Evolutionary conservation across 1,140 invertebrate species (phyloP).

Genomic region (Trichonephila clavata): DNA sequence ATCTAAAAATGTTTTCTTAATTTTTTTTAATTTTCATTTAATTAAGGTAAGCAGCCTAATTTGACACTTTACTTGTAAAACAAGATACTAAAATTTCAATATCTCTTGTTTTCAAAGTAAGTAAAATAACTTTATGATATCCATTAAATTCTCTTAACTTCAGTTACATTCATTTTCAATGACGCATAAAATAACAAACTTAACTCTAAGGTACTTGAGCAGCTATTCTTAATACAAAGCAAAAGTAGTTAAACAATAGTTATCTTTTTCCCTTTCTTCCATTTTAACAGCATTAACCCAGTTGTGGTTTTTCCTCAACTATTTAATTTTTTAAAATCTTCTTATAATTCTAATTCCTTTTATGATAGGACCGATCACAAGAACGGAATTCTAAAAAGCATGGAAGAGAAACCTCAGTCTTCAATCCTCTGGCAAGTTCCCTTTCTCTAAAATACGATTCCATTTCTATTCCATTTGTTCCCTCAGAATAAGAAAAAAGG

Average conservation of each 20-base stretch:
- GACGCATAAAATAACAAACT: no score
- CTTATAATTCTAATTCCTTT: background rate
- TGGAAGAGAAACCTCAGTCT: slow-evolving; percentile 70
- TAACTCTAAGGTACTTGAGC: no score
- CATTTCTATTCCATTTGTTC: background rate
- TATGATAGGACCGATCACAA: slow-evolving; percentile 63
- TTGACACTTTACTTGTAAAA: no score
- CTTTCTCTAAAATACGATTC: background rate
- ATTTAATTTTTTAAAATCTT: background rate
- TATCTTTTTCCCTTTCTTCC: background rate
- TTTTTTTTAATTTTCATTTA: no score
- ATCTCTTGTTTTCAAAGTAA: no score
- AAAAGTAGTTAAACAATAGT: background rate
- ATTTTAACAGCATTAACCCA: background rate
- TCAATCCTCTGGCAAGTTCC: slow-evolving; percentile 61
- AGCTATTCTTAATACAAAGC: no score
- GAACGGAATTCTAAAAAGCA: slow-evolving; percentile 68
- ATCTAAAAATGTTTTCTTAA: no score
- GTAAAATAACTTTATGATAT: background rate
- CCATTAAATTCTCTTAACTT: background rate
- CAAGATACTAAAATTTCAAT: no score
- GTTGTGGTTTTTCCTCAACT: background rate
- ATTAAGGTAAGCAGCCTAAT: no score
- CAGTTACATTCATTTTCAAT: no score
- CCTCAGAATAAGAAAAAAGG: background rate